phyloP scores from a whole-genome alignment of 1,140 invertebrate species.

The Lithobius niger region DNA sequence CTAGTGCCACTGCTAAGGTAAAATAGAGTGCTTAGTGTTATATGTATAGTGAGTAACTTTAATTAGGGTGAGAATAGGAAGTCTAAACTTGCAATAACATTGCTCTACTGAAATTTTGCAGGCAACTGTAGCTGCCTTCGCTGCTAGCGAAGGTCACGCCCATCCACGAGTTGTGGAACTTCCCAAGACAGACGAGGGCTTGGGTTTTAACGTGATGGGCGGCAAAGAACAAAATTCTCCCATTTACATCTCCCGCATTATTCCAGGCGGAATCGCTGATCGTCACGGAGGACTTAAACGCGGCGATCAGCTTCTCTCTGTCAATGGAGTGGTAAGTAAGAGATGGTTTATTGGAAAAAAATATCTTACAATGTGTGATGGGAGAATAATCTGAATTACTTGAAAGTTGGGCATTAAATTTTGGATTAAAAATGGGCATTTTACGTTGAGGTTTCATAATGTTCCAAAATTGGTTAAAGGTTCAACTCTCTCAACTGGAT shows the following conservation, averaged over 20 bases:
- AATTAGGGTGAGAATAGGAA: slow-evolving; percentile 10
- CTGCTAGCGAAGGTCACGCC: slow-evolving; percentile 96
- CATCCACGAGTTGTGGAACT: slow-evolving; percentile 96
- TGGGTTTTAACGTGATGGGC: slow-evolving; percentile 96
- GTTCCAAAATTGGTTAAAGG: too few species aligned
- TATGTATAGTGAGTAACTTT: neutral
- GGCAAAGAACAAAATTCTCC: slow-evolving; percentile 99
- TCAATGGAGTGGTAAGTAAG: slow-evolving; percentile 93
- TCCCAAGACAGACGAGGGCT: slow-evolving; percentile 96
- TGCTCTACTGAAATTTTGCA: slow-evolving; percentile 21
- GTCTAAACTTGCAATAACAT: slow-evolving; percentile 5
- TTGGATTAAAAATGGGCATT: too few species aligned
- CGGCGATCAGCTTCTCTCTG: slow-evolving; percentile 94
- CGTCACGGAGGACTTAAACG: slow-evolving; percentile 91
- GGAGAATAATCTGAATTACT: too few species aligned
- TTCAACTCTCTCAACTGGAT: too few species aligned
- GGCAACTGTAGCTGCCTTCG: slow-evolving; percentile 88
- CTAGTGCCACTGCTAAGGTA: slow-evolving; percentile 87
- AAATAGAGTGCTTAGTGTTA: neutral
- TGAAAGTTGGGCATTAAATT: too few species aligned
- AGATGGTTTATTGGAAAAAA: too few species aligned
- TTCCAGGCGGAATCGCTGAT: slow-evolving; percentile 95
- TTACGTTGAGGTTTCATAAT: too few species aligned
- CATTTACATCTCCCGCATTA: slow-evolving; percentile 98
- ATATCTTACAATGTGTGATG: too few species aligned